Percentiles rank a stretch among this genome's conserved stretches.
Conservation (phyloP, 2,113 vertebrate species). For the Echinops telfairi region DNA sequence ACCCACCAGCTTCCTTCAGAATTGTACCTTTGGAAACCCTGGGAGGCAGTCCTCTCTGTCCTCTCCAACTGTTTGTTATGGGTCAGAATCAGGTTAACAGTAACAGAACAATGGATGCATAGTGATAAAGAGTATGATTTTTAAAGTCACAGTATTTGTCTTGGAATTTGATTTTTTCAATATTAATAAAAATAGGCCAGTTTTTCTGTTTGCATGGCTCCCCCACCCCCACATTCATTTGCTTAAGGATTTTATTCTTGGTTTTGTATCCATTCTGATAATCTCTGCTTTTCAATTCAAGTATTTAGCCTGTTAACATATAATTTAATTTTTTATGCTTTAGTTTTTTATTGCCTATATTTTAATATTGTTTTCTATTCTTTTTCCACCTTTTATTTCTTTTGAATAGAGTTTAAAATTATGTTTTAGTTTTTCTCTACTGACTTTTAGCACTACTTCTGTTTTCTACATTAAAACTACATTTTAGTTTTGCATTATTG, state of each 20-base stretch:
- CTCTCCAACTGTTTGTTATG: neutral
- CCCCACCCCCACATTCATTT: neutral
- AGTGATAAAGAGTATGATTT: no score
- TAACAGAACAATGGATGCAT: no score
- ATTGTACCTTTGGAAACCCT: neutral
- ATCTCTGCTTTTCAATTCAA: conserved; percentile 12
- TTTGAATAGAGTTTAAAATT: conserved; percentile 34
- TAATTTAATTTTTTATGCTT: neutral
- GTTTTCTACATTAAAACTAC: neutral
- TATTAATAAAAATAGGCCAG: neutral
- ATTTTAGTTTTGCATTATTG: neutral
- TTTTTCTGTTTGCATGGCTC: neutral
- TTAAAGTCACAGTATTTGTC: neutral
- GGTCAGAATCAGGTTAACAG: neutral
- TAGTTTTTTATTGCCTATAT: neutral
- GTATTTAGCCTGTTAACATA: conserved; percentile 4
- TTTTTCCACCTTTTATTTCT: neutral
- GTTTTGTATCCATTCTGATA: conserved; percentile 20
- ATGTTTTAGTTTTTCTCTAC: conserved; percentile 13
- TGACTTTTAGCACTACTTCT: neutral
- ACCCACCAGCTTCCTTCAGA: neutral
- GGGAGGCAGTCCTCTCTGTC: neutral
- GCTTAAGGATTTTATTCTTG: conserved; percentile 39
- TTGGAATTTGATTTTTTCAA: neutral
- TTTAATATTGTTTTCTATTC: neutral